These are phyloP conservation scores for Pangasius mekongensis DNA, from an alignment of 2,797 vertebrate genomes.

Conservation along the genomic window DNA sequence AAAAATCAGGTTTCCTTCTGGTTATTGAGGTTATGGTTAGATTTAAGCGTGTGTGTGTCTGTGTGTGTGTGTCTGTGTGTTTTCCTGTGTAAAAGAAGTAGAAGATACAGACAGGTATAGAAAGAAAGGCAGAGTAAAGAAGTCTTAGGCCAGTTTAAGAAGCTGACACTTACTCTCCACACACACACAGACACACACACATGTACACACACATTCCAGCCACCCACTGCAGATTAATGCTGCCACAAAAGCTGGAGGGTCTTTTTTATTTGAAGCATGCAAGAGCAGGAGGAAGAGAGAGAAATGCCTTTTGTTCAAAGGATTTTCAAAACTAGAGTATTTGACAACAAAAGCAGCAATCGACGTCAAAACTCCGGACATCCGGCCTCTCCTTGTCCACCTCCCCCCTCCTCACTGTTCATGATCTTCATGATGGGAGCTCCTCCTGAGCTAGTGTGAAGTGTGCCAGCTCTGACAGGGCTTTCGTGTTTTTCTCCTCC, in stretches of 20 bases:
- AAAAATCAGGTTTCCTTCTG: not conserved
- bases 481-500: slow-evolving; percentile 62
- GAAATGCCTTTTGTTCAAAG: slow-evolving; percentile 65
- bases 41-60: slow-evolving; percentile 1
- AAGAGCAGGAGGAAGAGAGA: slow-evolving; percentile 1
- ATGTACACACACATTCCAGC: slow-evolving; percentile 40
- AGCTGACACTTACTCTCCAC: not conserved
- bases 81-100: not conserved
- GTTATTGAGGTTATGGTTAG: not conserved
- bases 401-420: slow-evolving; percentile 52
- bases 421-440: slow-evolving; percentile 72
- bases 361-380: slow-evolving; percentile 70
- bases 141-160: not conserved
- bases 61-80: not conserved
- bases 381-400: slow-evolving; percentile 61
- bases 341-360: slow-evolving; percentile 74
- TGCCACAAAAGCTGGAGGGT: slow-evolving; percentile 61
- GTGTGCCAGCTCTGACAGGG: slow-evolving; percentile 66
- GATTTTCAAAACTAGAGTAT: slow-evolving; percentile 69
- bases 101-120: not conserved
- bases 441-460: slow-evolving; percentile 52
- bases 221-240: slow-evolving; percentile 42
- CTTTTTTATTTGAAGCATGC: slow-evolving; percentile 48
- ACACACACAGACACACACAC: slow-evolving; percentile 49
- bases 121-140: not conserved